A percentile compares a stretch with the other conserved stretches of the same genome.
These are phyloP conservation scores for Zoanthus sansibaricus DNA, from an alignment of 92 coral and sea anemone genomes.

Conservation along the genomic window DNA sequence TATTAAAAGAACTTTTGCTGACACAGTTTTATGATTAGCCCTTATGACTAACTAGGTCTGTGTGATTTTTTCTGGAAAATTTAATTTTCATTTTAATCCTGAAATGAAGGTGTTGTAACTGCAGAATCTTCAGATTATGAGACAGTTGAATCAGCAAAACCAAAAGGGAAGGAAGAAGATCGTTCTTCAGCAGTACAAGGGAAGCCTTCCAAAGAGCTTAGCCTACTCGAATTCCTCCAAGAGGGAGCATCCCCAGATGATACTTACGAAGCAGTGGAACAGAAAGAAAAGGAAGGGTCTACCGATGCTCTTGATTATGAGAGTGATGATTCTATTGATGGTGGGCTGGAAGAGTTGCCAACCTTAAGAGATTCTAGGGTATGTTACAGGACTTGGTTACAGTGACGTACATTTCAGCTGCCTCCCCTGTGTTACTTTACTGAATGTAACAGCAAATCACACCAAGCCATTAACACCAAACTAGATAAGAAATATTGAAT, in stretches of 20 bases:
- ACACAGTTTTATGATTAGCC: too few relatives aligned
- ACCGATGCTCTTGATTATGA: conserved; percentile 62
- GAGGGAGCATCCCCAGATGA: not conserved
- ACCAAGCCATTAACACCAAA: too few relatives aligned
- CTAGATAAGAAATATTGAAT: too few relatives aligned
- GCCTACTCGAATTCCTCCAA: conserved; percentile 14
- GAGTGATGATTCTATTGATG: conserved; percentile 83
- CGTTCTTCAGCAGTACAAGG: not conserved
- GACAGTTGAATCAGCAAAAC: not conserved
- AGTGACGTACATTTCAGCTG: too few relatives aligned
- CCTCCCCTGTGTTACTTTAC: too few relatives aligned
- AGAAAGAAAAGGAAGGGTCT: conserved; percentile 28
- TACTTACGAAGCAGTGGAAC: conserved; percentile 39
- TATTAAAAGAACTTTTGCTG: too few relatives aligned
- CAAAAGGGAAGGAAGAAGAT: not conserved
- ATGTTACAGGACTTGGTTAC: not conserved
- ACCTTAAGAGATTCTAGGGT: conserved; percentile 12
- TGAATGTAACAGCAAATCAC: too few relatives aligned
- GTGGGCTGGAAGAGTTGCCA: conserved; percentile 33
- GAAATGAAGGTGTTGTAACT: not conserved
- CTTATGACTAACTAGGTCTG: too few relatives aligned
- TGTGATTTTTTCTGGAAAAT: too few relatives aligned
- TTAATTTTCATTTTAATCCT: too few relatives aligned
- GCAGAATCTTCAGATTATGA: conserved; percentile 2
- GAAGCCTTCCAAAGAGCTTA: conserved; percentile 11